Evolutionary conservation across 1,140 invertebrate species (phyloP).

Genomic region (Atta cephalotes): DNA sequence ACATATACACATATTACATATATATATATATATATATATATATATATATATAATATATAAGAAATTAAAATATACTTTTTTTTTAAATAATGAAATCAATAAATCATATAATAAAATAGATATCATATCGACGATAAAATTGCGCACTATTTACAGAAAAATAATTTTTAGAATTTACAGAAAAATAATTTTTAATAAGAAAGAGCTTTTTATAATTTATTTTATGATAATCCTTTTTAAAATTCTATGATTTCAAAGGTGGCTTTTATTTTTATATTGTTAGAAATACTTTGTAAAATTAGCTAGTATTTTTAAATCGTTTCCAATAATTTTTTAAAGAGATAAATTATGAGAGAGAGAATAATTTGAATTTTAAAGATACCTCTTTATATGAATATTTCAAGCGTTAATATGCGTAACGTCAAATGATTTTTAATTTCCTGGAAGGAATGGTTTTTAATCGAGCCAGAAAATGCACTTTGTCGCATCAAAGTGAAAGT

Average conservation of each 20-base stretch:
- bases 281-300: not conserved
- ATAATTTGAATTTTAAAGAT: not conserved
- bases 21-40: no score
- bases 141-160: not conserved
- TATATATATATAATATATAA: not conserved
- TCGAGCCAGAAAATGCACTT: not conserved
- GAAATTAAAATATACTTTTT: not conserved
- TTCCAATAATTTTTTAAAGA: not conserved
- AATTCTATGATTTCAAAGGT: not conserved
- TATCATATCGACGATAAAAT: not conserved
- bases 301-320: not conserved
- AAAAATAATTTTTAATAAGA: not conserved
- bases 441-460: conserved; percentile 34
- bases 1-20: no score
- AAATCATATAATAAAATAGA: not conserved
- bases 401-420: not conserved
- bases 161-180: not conserved
- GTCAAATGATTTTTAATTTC: conserved; percentile 30
- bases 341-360: not conserved
- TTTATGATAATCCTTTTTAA: not conserved
- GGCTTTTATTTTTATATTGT: not conserved
- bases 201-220: not conserved
- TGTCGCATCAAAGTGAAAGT: not conserved
- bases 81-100: not conserved
- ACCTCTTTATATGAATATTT: not conserved